Evolutionary conservation across 1,140 invertebrate species (phyloP), one percentile per base, ranked within the genome.

Genomic region (Drosophila orena): DNA sequence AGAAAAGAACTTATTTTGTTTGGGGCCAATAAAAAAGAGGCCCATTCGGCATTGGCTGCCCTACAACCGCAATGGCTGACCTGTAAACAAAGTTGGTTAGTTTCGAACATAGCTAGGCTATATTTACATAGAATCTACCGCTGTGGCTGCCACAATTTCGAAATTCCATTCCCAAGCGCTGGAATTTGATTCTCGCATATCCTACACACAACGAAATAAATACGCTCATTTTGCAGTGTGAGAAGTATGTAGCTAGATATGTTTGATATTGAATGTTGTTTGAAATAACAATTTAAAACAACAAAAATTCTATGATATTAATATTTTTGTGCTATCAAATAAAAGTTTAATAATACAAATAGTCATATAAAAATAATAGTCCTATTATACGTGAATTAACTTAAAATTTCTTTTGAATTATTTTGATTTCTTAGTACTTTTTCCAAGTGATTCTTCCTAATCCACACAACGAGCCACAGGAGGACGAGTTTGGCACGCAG

Each of bases 81-180:
- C 35, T 17, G 34, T 20, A 52, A 44, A 52, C 43, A 46, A 55
- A 60, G 38, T 76, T 73, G 38, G 43, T 38, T 58, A 43, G 38
- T 54, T 73, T 73, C 37, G 46, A 66, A 76, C 56, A 75, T 78
- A 75, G 40, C 57, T 57, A 35, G 53, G 55, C 52, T 55, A 70
- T 81, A 85, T 81, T 88, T 85, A 85, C 81, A 88, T 85, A 71
- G 78, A 76, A 75, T 76, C 70, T 57, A 42, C 54, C 22, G 52
- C 20, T 30, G 60, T 37, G 37, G 43, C 47, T 65, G 47, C 59
- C 55, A 37, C 65, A 70, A 65, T 50, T 76, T 70, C 37, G 3
- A 61, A 59, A 81, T 86, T 81, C 72, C 57, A 40, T 84, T 86
- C 69, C 78, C 83, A 85, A 80, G 68, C 47, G 20, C 12, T 44